phyloP scores from a whole-genome alignment of 2,113 vertebrate species.

The Bucco capensis region DNA sequence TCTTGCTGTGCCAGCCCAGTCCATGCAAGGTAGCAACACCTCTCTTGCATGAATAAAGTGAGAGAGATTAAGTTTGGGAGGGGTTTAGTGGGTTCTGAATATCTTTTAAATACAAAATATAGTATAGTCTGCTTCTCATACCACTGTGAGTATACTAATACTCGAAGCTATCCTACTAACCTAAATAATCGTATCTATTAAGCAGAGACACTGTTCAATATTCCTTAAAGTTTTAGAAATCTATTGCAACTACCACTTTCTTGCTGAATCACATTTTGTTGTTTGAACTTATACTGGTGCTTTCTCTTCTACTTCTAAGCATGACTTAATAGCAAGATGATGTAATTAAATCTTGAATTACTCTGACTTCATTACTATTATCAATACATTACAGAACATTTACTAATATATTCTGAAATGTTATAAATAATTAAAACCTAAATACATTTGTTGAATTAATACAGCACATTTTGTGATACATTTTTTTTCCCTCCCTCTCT shows the following conservation, averaged over 20 bases:
- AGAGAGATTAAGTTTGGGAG: neutral
- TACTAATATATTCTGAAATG: constrained; percentile 14
- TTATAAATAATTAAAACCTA: constrained; percentile 33
- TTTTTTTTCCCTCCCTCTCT: neutral
- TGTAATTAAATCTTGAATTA: constrained; percentile 2
- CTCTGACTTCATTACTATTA: constrained; percentile 6
- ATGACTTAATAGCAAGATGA: neutral
- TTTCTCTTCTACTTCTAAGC: neutral
- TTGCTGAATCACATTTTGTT: neutral
- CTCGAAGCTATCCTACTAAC: neutral
- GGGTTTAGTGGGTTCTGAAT: neutral
- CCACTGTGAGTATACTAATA: neutral
- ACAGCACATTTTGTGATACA: neutral
- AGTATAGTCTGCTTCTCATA: neutral
- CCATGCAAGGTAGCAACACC: neutral
- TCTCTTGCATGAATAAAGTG: neutral
- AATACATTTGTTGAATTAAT: constrained; percentile 25
- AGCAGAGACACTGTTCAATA: neutral
- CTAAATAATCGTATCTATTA: neutral
- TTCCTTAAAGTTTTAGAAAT: neutral
- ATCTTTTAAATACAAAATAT: neutral
- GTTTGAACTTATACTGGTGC: neutral
- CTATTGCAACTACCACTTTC: neutral
- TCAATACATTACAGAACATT: neutral
- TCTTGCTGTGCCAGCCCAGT: neutral